Evolutionary conservation across 2,888 invertebrate species (phyloP).

Genomic region (Nephrotoma guestfalica): DNA sequence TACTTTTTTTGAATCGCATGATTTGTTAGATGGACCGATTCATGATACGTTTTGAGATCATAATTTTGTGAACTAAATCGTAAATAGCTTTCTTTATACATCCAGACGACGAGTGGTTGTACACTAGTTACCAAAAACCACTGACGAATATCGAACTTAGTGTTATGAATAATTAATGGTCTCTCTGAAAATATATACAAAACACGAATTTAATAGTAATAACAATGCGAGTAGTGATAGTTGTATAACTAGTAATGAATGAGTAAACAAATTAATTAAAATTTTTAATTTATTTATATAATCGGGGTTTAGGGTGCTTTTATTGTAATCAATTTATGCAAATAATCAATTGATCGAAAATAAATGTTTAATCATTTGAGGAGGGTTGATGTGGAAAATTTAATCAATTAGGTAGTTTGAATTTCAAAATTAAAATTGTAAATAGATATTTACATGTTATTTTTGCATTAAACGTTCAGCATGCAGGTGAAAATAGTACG

Average conservation of each 20-base stretch:
- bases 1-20: constrained; percentile 88
- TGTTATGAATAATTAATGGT: constrained; percentile 74
- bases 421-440: not conserved
- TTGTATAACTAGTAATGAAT: not conserved
- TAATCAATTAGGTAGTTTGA: not conserved
- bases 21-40: constrained; percentile 85
- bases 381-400: not conserved
- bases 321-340: not conserved
- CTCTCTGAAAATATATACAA: constrained; percentile 45
- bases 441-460: too few species aligned
- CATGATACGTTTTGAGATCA: constrained; percentile 73
- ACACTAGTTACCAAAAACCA: constrained; percentile 89
- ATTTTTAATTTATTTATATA: constrained; percentile 2
- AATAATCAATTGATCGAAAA: not conserved
- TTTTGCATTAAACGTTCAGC: too few species aligned
- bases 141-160: constrained; percentile 90
- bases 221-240: not conserved
- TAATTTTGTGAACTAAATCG: constrained; percentile 86
- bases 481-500: too few species aligned
- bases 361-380: not conserved
- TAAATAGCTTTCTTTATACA: constrained; percentile 85
- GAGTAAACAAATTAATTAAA: not conserved
- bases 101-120: constrained; percentile 82
- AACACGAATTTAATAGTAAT: not conserved
- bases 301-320: not conserved